Evolutionary conservation across 2,797 vertebrate genomes (phyloP).

Genomic region (Macropodus opercularis): DNA sequence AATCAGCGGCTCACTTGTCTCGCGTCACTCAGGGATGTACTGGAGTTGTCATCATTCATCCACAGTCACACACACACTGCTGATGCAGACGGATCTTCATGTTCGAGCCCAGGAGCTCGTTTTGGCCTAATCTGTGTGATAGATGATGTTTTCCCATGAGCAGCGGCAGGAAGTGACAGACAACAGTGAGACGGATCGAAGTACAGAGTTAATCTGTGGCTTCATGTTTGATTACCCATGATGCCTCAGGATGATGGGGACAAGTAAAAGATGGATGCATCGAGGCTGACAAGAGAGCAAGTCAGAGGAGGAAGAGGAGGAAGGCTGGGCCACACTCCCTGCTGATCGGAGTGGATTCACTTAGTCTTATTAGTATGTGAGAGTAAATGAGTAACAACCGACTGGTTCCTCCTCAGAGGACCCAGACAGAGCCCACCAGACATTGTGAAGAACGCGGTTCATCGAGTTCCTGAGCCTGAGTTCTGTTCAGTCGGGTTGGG

Average conservation of each 20-base stretch:
- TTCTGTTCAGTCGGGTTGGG: too few relatives aligned
- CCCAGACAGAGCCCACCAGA: slow-evolving; percentile 3
- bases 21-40: too few relatives aligned
- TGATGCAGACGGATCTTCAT: too few relatives aligned
- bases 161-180: background rate
- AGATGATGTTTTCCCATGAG: background rate
- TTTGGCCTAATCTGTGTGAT: too few relatives aligned
- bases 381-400: too few relatives aligned
- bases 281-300: slow-evolving; percentile 2
- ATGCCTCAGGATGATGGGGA: slow-evolving; percentile 30
- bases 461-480: too few relatives aligned
- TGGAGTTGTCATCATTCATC: too few relatives aligned
- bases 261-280: slow-evolving; percentile 28
- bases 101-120: too few relatives aligned
- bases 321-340: slow-evolving; percentile 3
- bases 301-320: slow-evolving; percentile 4
- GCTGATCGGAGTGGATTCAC: background rate
- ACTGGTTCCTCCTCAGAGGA: slow-evolving; percentile 10
- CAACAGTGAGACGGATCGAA: slow-evolving; percentile 24
- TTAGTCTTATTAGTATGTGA: too few relatives aligned
- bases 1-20: too few relatives aligned
- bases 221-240: slow-evolving; percentile 53
- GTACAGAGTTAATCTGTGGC: slow-evolving; percentile 3
- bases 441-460: too few relatives aligned
- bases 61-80: too few relatives aligned